phyloP scores from a whole-genome alignment of 35 echinoderm and acorn worm species.

The Apostichopus japonicus region DNA sequence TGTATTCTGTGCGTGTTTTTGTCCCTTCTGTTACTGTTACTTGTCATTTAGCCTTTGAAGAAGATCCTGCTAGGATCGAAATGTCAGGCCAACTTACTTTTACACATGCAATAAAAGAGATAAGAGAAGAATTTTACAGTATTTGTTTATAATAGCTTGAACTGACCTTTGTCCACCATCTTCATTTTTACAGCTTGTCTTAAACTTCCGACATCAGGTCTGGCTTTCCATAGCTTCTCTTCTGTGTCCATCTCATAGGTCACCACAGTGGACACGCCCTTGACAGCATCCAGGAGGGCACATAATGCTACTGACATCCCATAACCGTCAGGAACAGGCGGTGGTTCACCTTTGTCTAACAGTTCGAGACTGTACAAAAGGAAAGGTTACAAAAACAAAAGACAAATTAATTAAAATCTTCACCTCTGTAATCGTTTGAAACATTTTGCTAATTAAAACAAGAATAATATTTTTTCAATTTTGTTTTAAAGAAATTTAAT shows the following conservation, averaged over 20 bases:
- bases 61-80: too few relatives aligned
- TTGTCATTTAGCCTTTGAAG: too few relatives aligned
- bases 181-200: constrained; percentile 36
- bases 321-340: constrained; percentile 91
- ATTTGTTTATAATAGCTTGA: neutral
- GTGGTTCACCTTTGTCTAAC: constrained; percentile 89
- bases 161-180: constrained; percentile 52
- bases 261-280: constrained; percentile 83
- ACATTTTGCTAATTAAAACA: neutral
- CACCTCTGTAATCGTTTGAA: too few relatives aligned
- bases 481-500: too few relatives aligned
- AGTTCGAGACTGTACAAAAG: constrained; percentile 79
- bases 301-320: constrained; percentile 85
- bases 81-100: too few relatives aligned
- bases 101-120: too few relatives aligned
- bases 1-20: too few relatives aligned
- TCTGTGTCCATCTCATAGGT: constrained; percentile 88
- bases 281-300: constrained; percentile 81
- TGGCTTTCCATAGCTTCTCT: constrained; percentile 56
- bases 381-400: neutral
- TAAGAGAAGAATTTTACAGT: too few relatives aligned
- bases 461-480: neutral
- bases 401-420: too few relatives aligned
- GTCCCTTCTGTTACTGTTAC: too few relatives aligned
- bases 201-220: constrained; percentile 21